phyloP scores from a whole-genome alignment of 2,113 vertebrate genomes.

The Naja naja region DNA sequence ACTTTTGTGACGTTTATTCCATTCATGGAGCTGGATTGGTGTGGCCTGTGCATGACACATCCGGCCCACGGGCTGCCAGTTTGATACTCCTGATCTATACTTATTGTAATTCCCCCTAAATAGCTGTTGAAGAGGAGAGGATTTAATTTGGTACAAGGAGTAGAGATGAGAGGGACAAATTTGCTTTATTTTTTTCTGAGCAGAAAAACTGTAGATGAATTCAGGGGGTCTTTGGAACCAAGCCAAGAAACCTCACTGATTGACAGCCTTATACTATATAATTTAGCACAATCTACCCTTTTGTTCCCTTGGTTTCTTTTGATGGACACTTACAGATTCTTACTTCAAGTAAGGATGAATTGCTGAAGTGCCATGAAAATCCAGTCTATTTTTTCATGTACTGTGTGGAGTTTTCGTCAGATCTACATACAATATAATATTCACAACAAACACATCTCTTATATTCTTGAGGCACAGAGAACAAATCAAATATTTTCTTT shows the following conservation, averaged over 20 bases:
- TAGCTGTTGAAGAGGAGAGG: neutral
- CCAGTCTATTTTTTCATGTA: neutral
- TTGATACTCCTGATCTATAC: no score
- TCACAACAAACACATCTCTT: neutral
- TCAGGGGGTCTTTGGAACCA: neutral
- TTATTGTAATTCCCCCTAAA: neutral
- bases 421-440: neutral
- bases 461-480: neutral
- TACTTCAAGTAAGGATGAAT: neutral
- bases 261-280: neutral
- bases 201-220: neutral
- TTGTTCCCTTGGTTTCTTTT: neutral
- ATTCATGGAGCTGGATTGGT: no score
- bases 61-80: no score
- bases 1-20: no score
- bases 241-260: neutral
- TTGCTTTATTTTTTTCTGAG: neutral
- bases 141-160: neutral
- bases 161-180: neutral
- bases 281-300: neutral
- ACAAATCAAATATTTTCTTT: neutral
- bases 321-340: neutral
- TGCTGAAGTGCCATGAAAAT: constrained; percentile 1
- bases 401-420: neutral
- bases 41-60: no score